These are phyloP conservation scores for Acleris cristana DNA, from an alignment of 2,888 invertebrate genomes.

Conservation along the genomic window DNA sequence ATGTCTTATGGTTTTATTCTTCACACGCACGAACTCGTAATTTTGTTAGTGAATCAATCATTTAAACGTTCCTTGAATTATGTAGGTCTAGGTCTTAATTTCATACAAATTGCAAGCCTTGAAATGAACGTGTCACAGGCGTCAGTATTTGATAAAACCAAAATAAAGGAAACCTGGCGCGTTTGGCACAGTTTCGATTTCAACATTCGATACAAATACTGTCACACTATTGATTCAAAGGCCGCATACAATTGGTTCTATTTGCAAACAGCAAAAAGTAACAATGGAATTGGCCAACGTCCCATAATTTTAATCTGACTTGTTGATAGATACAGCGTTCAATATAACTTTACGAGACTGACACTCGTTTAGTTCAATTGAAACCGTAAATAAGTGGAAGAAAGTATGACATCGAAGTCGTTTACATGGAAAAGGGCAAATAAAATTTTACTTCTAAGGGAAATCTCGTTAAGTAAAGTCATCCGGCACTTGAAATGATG, in stretches of 20 bases:
- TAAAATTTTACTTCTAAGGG: slow-evolving; percentile 13
- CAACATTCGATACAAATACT: slow-evolving; percentile 22
- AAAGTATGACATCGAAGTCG: neutral
- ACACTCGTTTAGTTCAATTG: neutral
- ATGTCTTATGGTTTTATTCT: slow-evolving; percentile 13
- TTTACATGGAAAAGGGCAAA: neutral
- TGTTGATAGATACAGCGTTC: slow-evolving; percentile 10
- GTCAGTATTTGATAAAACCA: slow-evolving; percentile 12
- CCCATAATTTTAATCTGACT: slow-evolving; percentile 24
- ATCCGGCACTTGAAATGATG: slow-evolving; percentile 5
- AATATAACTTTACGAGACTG: slow-evolving; percentile 15
- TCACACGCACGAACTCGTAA: slow-evolving; percentile 13
- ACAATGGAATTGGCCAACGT: slow-evolving; percentile 39
- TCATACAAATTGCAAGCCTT: neutral
- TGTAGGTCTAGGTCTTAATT: slow-evolving; percentile 21
- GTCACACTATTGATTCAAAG: slow-evolving; percentile 33
- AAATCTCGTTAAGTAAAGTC: slow-evolving; percentile 2
- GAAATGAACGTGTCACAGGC: neutral
- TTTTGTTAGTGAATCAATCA: slow-evolving; percentile 20
- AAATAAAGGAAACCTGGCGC: slow-evolving; percentile 14
- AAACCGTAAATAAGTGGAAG: neutral
- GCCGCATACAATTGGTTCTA: slow-evolving; percentile 32
- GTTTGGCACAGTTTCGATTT: slow-evolving; percentile 32
- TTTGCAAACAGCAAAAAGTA: slow-evolving; percentile 39
- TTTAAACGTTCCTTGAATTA: slow-evolving; percentile 6